Conservation (phyloP, 2,888 invertebrate species). For the Tenodera sinensis region DNA sequence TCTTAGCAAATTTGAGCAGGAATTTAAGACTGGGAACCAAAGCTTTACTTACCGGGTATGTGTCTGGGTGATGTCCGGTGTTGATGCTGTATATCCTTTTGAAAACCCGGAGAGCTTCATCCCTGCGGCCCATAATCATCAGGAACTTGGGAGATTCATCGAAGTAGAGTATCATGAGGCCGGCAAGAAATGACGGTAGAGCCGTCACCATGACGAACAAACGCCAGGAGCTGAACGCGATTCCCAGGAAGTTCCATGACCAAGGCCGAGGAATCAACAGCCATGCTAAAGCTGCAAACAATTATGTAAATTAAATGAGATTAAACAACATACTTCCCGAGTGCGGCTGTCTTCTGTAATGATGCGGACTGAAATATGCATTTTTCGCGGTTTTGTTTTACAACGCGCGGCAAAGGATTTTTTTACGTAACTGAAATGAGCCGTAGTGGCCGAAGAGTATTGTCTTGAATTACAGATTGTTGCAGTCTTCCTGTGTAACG, state of each 20-base stretch:
- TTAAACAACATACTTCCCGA: not conserved
- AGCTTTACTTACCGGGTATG: slow-evolving; percentile 59
- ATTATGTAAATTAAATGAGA: not conserved
- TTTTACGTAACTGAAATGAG: too few relatives aligned
- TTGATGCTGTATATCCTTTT: slow-evolving; percentile 62
- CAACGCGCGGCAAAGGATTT: too few relatives aligned
- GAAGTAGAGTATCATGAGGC: slow-evolving; percentile 56
- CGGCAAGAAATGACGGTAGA: slow-evolving; percentile 64
- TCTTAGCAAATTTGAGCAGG: too few relatives aligned
- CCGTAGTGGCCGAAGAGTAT: too few relatives aligned
- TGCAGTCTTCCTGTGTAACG: too few relatives aligned
- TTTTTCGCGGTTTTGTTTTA: too few relatives aligned
- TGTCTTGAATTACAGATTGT: too few relatives aligned
- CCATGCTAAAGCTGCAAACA: slow-evolving; percentile 62
- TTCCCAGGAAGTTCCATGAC: slow-evolving; percentile 47
- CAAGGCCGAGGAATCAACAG: slow-evolving; percentile 61
- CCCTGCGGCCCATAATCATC: slow-evolving; percentile 62
- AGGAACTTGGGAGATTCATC: slow-evolving; percentile 78
- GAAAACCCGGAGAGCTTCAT: slow-evolving; percentile 63
- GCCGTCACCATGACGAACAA: slow-evolving; percentile 49
- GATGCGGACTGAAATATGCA: too few relatives aligned
- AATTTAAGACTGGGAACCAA: not conserved
- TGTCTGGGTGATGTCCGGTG: slow-evolving; percentile 56
- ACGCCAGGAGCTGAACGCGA: slow-evolving; percentile 49
- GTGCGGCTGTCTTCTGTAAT: too few relatives aligned